phyloP scores from a whole-genome alignment of 2,797 vertebrate genomes.

The Myripristis murdjan region DNA sequence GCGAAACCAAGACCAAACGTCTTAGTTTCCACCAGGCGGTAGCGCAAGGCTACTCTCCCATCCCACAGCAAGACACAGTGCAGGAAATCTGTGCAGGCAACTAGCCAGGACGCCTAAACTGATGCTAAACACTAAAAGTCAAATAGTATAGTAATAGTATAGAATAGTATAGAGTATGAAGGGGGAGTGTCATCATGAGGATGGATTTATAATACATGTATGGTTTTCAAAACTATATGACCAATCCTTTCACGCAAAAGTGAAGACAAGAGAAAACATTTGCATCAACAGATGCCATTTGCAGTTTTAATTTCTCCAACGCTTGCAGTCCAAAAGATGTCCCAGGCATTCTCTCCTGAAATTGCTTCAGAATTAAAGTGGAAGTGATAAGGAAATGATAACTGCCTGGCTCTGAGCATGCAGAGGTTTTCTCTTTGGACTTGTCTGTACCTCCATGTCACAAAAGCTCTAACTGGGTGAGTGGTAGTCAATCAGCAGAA shows the following conservation, averaged over 20 bases:
- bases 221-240: not conserved
- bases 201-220: not conserved
- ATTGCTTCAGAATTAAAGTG: not conserved
- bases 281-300: not conserved
- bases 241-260: not conserved
- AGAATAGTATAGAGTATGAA: constrained; percentile 12
- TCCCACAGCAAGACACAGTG: constrained; percentile 64
- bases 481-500: not conserved
- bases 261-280: not conserved
- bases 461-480: not conserved
- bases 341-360: not conserved
- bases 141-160: constrained; percentile 22
- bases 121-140: constrained; percentile 24
- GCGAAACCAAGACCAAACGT: constrained; percentile 56
- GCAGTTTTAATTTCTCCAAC: not conserved
- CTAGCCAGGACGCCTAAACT: constrained; percentile 25
- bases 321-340: not conserved
- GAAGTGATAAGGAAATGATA: not conserved
- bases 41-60: constrained; percentile 67
- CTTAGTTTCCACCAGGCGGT: constrained; percentile 68
- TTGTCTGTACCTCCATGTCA: not conserved
- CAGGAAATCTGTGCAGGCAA: constrained; percentile 74
- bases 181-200: constrained; percentile 51
- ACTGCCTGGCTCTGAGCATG: not conserved
- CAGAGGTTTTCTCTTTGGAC: not conserved